phyloP scores from a whole-genome alignment of 2,888 invertebrate species.

The Lycia hirtaria region DNA sequence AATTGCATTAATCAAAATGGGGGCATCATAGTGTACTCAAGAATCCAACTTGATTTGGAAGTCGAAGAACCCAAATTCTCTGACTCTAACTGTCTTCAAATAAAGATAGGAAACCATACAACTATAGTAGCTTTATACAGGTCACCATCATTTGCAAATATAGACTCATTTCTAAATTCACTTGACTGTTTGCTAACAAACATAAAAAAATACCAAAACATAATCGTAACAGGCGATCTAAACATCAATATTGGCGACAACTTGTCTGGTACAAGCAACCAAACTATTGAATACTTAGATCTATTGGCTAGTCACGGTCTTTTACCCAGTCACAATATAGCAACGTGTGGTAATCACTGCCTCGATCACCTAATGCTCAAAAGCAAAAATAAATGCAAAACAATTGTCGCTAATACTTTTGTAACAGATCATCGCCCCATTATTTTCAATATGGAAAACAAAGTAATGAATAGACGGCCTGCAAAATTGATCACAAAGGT shows the following conservation, averaged over 20 bases:
- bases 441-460: not conserved
- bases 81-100: slow-evolving; percentile 11
- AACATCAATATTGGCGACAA: slow-evolving; percentile 26
- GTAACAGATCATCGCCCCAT: not conserved
- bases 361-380: slow-evolving; percentile 4
- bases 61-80: not conserved
- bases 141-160: slow-evolving; percentile 8
- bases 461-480: not conserved
- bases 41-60: not conserved
- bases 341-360: slow-evolving; percentile 17
- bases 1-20: slow-evolving; percentile 15
- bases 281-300: slow-evolving; percentile 23
- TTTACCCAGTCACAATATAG: slow-evolving; percentile 24
- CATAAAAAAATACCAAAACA: not conserved
- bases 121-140: slow-evolving; percentile 13
- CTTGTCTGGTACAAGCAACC: slow-evolving; percentile 2
- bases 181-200: not conserved
- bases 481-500: no score
- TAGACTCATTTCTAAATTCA: not conserved
- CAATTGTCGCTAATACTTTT: slow-evolving; percentile 15
- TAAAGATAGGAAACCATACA: not conserved
- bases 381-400: not conserved
- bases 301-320: slow-evolving; percentile 23
- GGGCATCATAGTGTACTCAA: slow-evolving; percentile 8
- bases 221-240: slow-evolving; percentile 28